Evolutionary conservation across 2,113 vertebrate genomes (phyloP), one percentile per base, ranked within the genome.

Genomic region (Lepisosteus oculatus): DNA sequence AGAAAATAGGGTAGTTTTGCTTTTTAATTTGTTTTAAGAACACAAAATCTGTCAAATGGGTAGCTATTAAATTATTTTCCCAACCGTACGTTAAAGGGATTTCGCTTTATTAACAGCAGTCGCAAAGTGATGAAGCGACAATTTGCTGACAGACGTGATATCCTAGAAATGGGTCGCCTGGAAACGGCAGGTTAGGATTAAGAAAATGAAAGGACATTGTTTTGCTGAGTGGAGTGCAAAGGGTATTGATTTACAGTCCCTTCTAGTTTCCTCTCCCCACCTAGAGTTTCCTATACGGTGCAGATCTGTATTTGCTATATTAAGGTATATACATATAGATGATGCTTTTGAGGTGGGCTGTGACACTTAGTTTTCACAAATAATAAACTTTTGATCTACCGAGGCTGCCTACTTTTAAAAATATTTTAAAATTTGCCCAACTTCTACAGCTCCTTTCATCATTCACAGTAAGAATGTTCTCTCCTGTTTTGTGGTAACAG

Each of bases 401-500:
- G 29, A 29, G 29, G 47, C 6, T 2, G 43, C 51, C 45, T 54
- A 44, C 2, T 9, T 45, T 8, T 29, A 5, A 17, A 29, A 44
- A n/a, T 7, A 47, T n/a, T 42, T 68, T 55, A 29, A 29, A 29
- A 29, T 29, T 29, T 29, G 29, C 29, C 29, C 29, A 29, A 29
- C 29, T 29, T 29, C 29, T 29, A 29, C 29, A 29, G 29, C 1
- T 29, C 29, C 0, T 17, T 17, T 17, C 29, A 29, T 29, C 29
- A 29, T 29, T 29, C 29, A 29, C 29, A 29, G 41, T 64, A 64
- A 29, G 17, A 41, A 29, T 8, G 44, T 74, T 59, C 3, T 44
- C 66, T 14, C 69, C 8, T 80, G 29, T 71, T 51, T 71, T 79
- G 78, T 79, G 75, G 43, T 87, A 88, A 62, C 85, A 94, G 92